Base-by-base conservation (phyloP, 1,140 invertebrate species). In the Helicoverpa zea region DNA sequence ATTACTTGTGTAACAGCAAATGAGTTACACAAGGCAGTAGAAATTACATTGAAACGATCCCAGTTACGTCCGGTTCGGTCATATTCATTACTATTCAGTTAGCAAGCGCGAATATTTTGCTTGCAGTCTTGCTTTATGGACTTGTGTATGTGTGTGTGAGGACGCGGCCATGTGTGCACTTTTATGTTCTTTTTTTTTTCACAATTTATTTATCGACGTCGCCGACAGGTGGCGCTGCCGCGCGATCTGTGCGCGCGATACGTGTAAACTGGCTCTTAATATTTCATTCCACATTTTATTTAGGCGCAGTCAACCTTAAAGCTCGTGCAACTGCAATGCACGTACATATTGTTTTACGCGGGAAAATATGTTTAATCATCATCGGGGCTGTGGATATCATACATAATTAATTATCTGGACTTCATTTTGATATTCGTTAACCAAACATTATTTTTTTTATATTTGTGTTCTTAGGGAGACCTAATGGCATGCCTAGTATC, bases 61-160 rank as follows among this genome's bases (percentile, higher is more conserved):
- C 74, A 66, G 73, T 76, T 61, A 79, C 63, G 74, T 84, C 76
- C 83, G 81, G 81, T 84, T 83, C 63, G 59, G 47, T 79, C 52
- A 79, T 83, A 87, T 88, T 87, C 86, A 87, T 87, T 88, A 88
- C 86, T 85, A 89, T 89, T 88, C 87, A 90, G 88, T 89, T 86
- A 89, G 88, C 83, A 83, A 81, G 70, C 51, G 85, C 83, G 86
- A 88, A 88, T 90, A 89, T 88, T 87, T 86, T 86, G 86, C 88
- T 72, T 83, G 81, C 74, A 76, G 85, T 78, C 64, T 79, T 80
- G 68, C 79, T 81, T 74, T 81, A 66, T 54, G 74, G 58, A 43
- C 63, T 29, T 5, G 14, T 47, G 23, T 72, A 14, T 79, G 64
- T 61, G 54, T 76, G 75, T 30, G 23, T 23, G 23, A 23, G 16